These are phyloP conservation scores for Gambusia affinis DNA, from an alignment of 2,113 vertebrate species.

Conservation along the genomic window DNA sequence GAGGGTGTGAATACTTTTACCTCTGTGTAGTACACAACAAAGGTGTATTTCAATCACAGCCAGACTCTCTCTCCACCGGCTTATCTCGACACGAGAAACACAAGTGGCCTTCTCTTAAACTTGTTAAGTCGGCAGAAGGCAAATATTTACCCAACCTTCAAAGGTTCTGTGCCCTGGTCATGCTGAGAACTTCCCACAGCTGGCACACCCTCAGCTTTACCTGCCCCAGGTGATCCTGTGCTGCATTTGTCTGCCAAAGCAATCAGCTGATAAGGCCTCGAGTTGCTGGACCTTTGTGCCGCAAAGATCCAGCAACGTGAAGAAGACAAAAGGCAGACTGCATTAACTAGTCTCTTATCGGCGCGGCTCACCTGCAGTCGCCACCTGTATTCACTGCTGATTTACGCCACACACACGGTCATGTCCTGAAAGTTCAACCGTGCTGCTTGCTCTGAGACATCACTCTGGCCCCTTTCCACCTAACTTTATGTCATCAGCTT, in stretches of 20 bases:
- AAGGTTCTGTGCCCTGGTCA: slow-evolving; percentile 48
- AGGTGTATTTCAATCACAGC: slow-evolving; percentile 31
- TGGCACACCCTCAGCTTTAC: slow-evolving; percentile 46
- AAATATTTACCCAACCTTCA: slow-evolving; percentile 72
- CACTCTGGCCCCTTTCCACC: slow-evolving; percentile 51
- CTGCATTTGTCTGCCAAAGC: slow-evolving; percentile 38
- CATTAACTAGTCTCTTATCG: slow-evolving; percentile 76
- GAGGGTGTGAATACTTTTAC: too few species aligned
- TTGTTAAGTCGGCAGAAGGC: slow-evolving; percentile 55
- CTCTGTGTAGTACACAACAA: slow-evolving; percentile 21
- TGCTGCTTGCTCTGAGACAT: neutral
- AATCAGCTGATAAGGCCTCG: slow-evolving; percentile 64
- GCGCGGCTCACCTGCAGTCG: slow-evolving; percentile 44
- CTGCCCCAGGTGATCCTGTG: slow-evolving; percentile 57
- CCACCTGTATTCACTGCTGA: slow-evolving; percentile 50
- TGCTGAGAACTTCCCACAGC: slow-evolving; percentile 43
- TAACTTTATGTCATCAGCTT: slow-evolving; percentile 51
- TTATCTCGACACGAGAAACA: slow-evolving; percentile 57
- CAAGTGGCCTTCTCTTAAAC: slow-evolving; percentile 34
- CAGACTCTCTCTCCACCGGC: slow-evolving; percentile 41
- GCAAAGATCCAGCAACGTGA: slow-evolving; percentile 60
- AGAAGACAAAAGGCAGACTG: slow-evolving; percentile 77
- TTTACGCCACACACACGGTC: slow-evolving; percentile 21
- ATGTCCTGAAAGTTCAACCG: neutral
- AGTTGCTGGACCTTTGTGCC: slow-evolving; percentile 67